These are phyloP conservation scores for Pluvianellus socialis DNA, from an alignment of 2,113 vertebrate species.

Conservation along the genomic window DNA sequence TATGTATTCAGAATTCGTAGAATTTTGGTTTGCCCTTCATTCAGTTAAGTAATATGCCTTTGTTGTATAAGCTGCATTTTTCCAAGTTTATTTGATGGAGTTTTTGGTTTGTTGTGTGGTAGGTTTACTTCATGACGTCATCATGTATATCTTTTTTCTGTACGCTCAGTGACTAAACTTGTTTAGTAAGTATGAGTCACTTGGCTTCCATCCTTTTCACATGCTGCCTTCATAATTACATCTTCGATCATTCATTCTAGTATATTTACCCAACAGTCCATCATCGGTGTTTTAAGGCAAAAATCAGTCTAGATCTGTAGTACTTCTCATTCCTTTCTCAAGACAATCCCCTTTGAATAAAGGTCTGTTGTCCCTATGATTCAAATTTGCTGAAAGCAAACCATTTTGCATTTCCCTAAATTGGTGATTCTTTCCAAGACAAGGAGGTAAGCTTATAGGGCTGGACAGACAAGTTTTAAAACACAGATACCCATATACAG, in stretches of 20 bases:
- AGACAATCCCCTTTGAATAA: neutral
- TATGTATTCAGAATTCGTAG: rapidly evolving
- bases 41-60: neutral
- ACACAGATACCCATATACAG: neutral
- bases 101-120: neutral
- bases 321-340: neutral
- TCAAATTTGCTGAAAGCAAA: neutral
- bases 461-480: neutral
- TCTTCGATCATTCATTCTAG: neutral
- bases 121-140: neutral
- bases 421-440: neutral
- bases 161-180: neutral
- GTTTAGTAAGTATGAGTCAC: neutral
- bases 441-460: neutral
- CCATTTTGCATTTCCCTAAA: neutral
- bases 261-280: neutral
- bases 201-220: neutral
- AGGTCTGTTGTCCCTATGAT: neutral
- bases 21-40: neutral
- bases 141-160: neutral
- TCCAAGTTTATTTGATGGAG: neutral
- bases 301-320: neutral
- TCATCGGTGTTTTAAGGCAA: neutral
- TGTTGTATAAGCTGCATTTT: neutral
- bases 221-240: neutral